These are phyloP conservation scores for Trissolcus basalis DNA, from an alignment of 1,140 invertebrate species.

Conservation along the genomic window DNA sequence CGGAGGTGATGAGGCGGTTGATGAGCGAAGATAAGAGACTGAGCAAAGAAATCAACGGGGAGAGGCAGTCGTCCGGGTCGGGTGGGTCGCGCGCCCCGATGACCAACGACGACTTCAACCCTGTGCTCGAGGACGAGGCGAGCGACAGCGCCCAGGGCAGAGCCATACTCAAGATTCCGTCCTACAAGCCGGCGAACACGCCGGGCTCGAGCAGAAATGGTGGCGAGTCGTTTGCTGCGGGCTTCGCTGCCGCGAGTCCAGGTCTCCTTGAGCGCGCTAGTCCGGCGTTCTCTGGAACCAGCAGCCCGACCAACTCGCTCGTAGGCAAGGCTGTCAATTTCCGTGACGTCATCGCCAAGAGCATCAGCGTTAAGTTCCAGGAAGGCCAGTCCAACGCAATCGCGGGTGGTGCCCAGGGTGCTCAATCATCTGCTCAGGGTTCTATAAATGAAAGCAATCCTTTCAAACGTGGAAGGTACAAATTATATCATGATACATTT, in stretches of 20 bases:
- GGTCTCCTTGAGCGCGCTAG: constrained; percentile 73
- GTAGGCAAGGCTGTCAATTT: constrained; percentile 78
- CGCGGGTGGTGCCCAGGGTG: constrained; percentile 23
- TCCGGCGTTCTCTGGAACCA: constrained; percentile 72
- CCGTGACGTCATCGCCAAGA: constrained; percentile 90
- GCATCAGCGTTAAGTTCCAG: constrained; percentile 91
- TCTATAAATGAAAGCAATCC: constrained; percentile 74
- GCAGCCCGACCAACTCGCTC: constrained; percentile 73
- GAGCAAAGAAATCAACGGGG: constrained; percentile 72
- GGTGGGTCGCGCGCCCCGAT: constrained; percentile 64
- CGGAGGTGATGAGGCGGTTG: constrained; percentile 79
- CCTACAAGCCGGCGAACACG: constrained; percentile 86
- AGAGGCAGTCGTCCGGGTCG: constrained; percentile 64
- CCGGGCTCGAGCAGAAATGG: constrained; percentile 78
- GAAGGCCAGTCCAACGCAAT: constrained; percentile 75
- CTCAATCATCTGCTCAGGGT: constrained; percentile 54
- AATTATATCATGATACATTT: too few relatives aligned
- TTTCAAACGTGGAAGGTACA: constrained; percentile 71
- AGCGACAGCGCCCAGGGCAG: constrained; percentile 77
- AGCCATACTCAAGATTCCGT: constrained; percentile 94
- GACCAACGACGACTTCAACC: constrained; percentile 74
- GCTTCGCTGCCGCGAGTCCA: constrained; percentile 68
- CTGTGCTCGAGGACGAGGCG: constrained; percentile 74
- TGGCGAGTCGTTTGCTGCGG: constrained; percentile 75
- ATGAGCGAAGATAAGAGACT: constrained; percentile 78